Base-by-base conservation (phyloP, 2,113 vertebrate genomes). In the Noctilio leporinus region DNA sequence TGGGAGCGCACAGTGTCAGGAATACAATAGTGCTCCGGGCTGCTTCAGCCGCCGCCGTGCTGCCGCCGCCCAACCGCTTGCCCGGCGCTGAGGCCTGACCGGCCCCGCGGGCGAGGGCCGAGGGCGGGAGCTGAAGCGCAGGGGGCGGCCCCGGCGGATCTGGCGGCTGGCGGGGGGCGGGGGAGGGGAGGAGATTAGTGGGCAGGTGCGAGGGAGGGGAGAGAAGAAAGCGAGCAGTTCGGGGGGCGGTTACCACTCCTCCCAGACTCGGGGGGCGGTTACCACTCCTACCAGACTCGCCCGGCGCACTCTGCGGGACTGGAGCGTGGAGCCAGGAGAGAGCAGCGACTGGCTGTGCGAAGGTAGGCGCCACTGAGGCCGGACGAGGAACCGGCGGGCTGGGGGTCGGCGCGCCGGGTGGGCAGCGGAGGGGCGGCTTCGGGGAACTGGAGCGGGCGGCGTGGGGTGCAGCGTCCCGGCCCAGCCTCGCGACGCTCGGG, bases 21-120 rank as follows among this genome's bases (percentile, higher is more conserved):
- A 98, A 99, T 99, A 99, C 99, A 99, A 99, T 99, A 99, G 99
- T 97, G 98, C 98, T 98, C 98, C 99, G 99, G 99, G 99, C 98
- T 96, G 82, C 89, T 75, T 88, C 77, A 62, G 88, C 85, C 40
- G 77, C 89, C 47, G 47, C 89, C 28, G 84, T 40, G 65, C 94
- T 30, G 95, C 96, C 57, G 94, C 95, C 11, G 96, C 97, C 93
- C 96, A 96, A 65, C 92, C 33, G 95, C 95, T 90, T 89, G 96
- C 90, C 95, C 88, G 57, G 94, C 84, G 86, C 89, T 33, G 91
- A 95, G 98, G 97, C 95, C 97, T 95, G 95, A 95, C 73, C 76
- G 94, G 94, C 88, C 96, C 5, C 64, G 81, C 43, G 49, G 87
- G n/a, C 64, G 14, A 67, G 93, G 92, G 81, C 93, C 87, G 73